Percentiles rank a stretch among this genome's conserved stretches.
Evolutionary conservation across 2,797 vertebrate species (phyloP).

Genomic region (Phrynocephalus vlangalii): DNA sequence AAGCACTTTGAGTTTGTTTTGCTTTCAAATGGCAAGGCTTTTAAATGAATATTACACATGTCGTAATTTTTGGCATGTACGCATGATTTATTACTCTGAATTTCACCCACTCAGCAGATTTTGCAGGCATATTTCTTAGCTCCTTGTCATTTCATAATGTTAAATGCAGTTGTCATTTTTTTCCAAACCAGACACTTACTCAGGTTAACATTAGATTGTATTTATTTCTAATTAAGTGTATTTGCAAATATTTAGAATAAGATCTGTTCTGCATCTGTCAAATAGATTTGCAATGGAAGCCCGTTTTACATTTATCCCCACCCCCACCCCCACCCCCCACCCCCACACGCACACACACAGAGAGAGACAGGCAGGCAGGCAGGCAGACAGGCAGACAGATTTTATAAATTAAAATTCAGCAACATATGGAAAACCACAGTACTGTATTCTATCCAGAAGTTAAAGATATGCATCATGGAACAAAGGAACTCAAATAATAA

Average conservation of each 20-base stretch:
- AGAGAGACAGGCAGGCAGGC: no score
- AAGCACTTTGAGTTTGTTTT: constrained; percentile 28
- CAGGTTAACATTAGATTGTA: constrained; percentile 45
- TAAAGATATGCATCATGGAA: constrained; percentile 58
- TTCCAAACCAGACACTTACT: constrained; percentile 47
- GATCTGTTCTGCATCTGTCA: constrained; percentile 43
- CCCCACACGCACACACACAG: no score
- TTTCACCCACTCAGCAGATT: constrained; percentile 62
- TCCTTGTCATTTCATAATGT: constrained; percentile 54
- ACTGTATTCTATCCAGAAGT: constrained; percentile 36
- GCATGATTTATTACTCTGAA: constrained; percentile 59
- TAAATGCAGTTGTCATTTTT: constrained; percentile 54
- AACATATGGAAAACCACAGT: constrained; percentile 39
- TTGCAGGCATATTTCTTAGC: constrained; percentile 56
- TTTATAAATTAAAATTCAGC: constrained; percentile 43
- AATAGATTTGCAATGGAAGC: constrained; percentile 8
- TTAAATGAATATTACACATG: constrained; percentile 43
- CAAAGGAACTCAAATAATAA: constrained; percentile 65
- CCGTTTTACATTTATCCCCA: background rate
- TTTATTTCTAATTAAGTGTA: constrained; percentile 46
- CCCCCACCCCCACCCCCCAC: no score
- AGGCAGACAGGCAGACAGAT: background rate
- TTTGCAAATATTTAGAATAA: constrained; percentile 43
- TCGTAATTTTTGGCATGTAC: constrained; percentile 45
- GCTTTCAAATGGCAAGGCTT: constrained; percentile 54